These are phyloP conservation scores for Drosophila biarmipes DNA, from an alignment of 1,140 invertebrate genomes.

Conservation along the genomic window DNA sequence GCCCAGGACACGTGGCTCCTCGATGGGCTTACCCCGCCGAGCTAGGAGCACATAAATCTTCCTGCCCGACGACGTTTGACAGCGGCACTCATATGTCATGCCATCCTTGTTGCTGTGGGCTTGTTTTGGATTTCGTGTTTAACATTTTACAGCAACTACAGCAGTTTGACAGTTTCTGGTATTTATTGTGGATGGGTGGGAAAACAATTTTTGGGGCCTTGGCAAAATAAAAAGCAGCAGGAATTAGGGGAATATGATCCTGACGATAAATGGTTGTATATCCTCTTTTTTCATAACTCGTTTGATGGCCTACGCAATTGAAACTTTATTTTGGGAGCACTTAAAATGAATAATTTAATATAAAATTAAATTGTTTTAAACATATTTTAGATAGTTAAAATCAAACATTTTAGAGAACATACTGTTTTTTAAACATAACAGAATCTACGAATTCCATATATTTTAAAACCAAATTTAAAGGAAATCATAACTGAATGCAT, in stretches of 20 bases:
- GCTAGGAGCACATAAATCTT: slow-evolving; percentile 50
- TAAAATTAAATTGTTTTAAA: too few species aligned
- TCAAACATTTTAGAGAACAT: too few species aligned
- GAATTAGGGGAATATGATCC: neutral
- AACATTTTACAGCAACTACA: slow-evolving; percentile 52
- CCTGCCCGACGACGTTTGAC: slow-evolving; percentile 49
- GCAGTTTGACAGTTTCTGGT: slow-evolving; percentile 58
- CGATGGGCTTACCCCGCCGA: slow-evolving; percentile 9
- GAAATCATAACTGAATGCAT: too few species aligned
- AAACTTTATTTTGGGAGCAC: too few species aligned
- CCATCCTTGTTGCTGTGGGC: slow-evolving; percentile 6
- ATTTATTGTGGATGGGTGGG: slow-evolving; percentile 43
- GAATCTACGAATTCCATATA: too few species aligned
- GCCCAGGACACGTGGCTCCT: slow-evolving; percentile 21
- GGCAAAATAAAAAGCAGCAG: neutral
- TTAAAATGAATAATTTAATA: too few species aligned
- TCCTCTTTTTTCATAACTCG: too few species aligned
- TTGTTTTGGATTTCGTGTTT: slow-evolving; percentile 53
- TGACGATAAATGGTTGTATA: neutral
- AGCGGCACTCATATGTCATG: slow-evolving; percentile 58
- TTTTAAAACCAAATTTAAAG: too few species aligned
- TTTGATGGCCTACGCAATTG: neutral
- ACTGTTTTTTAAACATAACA: too few species aligned
- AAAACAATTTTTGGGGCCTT: slow-evolving; percentile 22
- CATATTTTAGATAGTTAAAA: too few species aligned